Base-by-base conservation (phyloP, 1,140 invertebrate genomes). In the Papilio xuthus region DNA sequence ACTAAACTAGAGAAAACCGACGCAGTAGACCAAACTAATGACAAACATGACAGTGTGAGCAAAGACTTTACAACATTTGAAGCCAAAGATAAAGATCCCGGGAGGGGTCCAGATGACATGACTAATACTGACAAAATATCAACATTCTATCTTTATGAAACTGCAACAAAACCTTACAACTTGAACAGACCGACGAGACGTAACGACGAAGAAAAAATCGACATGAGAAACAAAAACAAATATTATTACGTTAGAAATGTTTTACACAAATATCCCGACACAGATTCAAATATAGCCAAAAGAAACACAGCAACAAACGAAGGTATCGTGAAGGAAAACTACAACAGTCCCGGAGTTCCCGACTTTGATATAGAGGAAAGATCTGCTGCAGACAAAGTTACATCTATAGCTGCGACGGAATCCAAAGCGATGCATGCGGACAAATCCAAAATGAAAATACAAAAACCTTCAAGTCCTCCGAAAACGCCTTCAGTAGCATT, bases 231-330 rank as follows among this genome's bases (percentile, higher is more conserved):
- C 15, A 89, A 87, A 71, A 84, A 81, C 63, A 94, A 95, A 84
- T 95, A 94, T 85, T 95, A 95, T 83, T 95, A 95, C 56, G 90
- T 95, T n/a, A 92, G 88, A 72, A 95, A 95, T 79, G 93, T 95
- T 78, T 84, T 95, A 79, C 91, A 93, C 60, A 94, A 94, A 88
- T 95, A 95, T 84, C 89, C 92, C 4, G 88, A 93, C 28, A 83
- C 84, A 53, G 77, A 87, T 15, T 81, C 83, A 20, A 89, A 83
- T 50, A 85, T 84, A 72, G 89, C 84, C 56, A 93, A 83, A 79
- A 50, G 42, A 70, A 47, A 85, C 60, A 71, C 28, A 72, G 77
- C 56, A 84, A 69, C 69, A 79, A 89, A 77, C 26, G 83, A 84
- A 83, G 82, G 82, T 32, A 87, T 86, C 77, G 73, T 83, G 73